These are phyloP conservation scores for Cybosia mesomella DNA, from an alignment of 2,888 invertebrate genomes.

Conservation along the genomic window DNA sequence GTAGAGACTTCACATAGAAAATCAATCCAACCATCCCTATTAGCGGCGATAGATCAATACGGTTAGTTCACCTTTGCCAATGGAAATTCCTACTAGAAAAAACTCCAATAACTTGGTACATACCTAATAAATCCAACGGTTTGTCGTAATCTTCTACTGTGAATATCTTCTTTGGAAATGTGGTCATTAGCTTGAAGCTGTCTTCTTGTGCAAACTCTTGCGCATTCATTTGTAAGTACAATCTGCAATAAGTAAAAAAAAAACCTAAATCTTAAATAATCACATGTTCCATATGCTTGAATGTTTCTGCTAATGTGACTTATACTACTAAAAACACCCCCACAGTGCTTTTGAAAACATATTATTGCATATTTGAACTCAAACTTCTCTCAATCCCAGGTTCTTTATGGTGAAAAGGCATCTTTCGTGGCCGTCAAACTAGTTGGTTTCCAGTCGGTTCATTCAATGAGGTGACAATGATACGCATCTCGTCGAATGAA, in stretches of 20 bases:
- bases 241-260: constrained; percentile 50
- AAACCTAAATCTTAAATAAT: too few relatives aligned
- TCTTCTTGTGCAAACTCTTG: constrained; percentile 88
- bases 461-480: neutral
- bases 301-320: too few relatives aligned
- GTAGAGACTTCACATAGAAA: too few relatives aligned
- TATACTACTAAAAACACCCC: too few relatives aligned
- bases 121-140: constrained; percentile 94
- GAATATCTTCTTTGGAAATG: constrained; percentile 96
- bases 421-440: too few relatives aligned
- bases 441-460: neutral
- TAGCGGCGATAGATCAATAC: too few relatives aligned
- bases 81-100: neutral
- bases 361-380: too few relatives aligned
- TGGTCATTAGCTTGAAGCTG: constrained; percentile 95
- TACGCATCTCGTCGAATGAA: constrained; percentile 4
- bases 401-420: too few relatives aligned
- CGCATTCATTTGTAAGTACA: constrained; percentile 94
- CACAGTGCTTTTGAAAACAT: too few relatives aligned
- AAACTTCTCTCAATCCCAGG: too few relatives aligned
- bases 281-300: too few relatives aligned
- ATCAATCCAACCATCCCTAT: too few relatives aligned
- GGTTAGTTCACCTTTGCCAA: neutral
- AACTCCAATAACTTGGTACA: neutral
- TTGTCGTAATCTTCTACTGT: constrained; percentile 94